Evolutionary conservation across 2,113 vertebrate genomes (phyloP), one percentile per base, ranked within the genome.

Genomic region (Danionella cerebrum): DNA sequence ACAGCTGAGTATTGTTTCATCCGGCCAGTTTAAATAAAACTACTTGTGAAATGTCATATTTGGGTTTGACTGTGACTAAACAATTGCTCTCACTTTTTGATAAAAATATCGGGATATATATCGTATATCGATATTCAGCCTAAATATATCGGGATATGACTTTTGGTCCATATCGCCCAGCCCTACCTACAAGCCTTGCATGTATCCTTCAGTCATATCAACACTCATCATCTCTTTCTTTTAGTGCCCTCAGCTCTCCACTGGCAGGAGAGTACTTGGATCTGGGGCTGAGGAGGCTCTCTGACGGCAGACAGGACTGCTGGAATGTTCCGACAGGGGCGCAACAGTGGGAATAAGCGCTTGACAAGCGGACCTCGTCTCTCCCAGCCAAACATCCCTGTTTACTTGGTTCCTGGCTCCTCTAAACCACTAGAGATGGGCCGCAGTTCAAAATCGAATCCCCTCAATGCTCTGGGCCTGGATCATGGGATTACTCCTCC

Each of bases 311-410:
- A 60, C 22, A 44, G 18, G 12, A 44, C 84, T 82, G 85, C 86
- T 88, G 90, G 88, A 89, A 94, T 94, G 89, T 89, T 92, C 73
- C 86, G 89, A 6, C 91, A 93, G 89, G 91, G 89, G 65, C 88
- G 78, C 64, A 76, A 52, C 38, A 58, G 64, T 29, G 65, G 86
- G 75, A 90, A 88, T 74, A 91, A 88, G 75, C 88, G 88, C 76
- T 74, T 82, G 83, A 88, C 89, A 79, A 85, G 85, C 78, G 82
- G 87, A 80, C 83, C 86, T 78, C 84, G 87, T 50, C 84, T 86
- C 33, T 88, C 89, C 77, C 80, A 84, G 70, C 76, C 86, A 67
- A 86, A 85, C 81, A 81, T 86, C 27, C 51, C 51, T 39, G 88
- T 85, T 57, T 82, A 82, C 54, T 64, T 84, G 57, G 83, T 89